Evolutionary conservation across 2,797 vertebrate genomes (phyloP), one percentile per base, ranked within the genome.

Genomic region (Protonibea diacanthus): DNA sequence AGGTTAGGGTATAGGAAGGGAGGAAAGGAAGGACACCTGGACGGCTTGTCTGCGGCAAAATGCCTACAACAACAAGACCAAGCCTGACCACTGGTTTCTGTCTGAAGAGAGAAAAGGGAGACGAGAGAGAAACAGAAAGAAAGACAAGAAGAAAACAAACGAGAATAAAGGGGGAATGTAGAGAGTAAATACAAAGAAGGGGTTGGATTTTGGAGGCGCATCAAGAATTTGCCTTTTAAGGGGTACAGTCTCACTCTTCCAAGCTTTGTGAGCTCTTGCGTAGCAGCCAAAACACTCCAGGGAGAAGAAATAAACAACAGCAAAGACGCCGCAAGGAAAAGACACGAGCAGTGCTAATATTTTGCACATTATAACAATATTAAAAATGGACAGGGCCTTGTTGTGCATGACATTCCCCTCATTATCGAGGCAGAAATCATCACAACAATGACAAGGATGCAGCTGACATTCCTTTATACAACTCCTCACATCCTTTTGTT

Each of bases 141-240:
- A 65, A 53, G 62, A 60, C 18, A 74, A 27, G 48, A 75, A 45
- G 61, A 82, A 87, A 85, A 74, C 29, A 76, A 74, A 58, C 20
- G 76, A 80, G 59, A 59, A 60, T 49, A 63, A 80, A 58, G 42
- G 10, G 60, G 79, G 84, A 51, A 74, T 52, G 58, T 38, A 62
- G 72, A 81, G 68, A 60, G 79, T 85, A 74, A 84, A 89, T 74
- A 79, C 44, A 86, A 85, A 78, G 80, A 23, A 33, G 61, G 59
- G 71, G 57, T 68, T 66, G 71, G 58, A 45, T 78, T 82, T 88
- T 91, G 91, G 93, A 94, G 88, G 66, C 74, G 11, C 68, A 81
- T 90, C 91, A 92, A 92, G 91, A 94, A 94, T 93, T 93, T 85
- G 88, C 93, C 92, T 94, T 94, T 94, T 93, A 94, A 92, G 92